Percentiles rank a stretch among this genome's conserved stretches.
phyloP scores from a whole-genome alignment of 2,888 invertebrate species.

The Lapara coniferarum region DNA sequence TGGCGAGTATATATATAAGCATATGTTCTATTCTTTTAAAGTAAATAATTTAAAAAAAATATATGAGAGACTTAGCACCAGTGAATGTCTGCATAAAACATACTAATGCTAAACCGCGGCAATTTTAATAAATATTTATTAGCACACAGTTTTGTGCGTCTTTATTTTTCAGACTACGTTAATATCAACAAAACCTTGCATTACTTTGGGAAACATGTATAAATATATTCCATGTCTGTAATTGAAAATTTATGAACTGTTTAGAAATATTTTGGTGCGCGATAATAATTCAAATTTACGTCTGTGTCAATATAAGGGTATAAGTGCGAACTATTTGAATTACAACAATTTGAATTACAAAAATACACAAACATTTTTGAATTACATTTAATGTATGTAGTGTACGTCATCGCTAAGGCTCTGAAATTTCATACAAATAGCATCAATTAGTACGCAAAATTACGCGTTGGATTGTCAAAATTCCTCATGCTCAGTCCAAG shows the following conservation, averaged over 20 bases:
- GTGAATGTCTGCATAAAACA: conserved; percentile 23
- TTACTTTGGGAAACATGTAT: neutral
- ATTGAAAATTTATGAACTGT: neutral
- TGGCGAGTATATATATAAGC: no score
- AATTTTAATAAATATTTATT: conserved; percentile 20
- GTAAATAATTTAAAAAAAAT: no score
- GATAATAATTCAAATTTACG: conserved; percentile 11
- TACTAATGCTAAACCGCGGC: conserved; percentile 15
- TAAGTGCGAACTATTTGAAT: neutral
- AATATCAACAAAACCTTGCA: neutral
- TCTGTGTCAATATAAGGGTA: neutral
- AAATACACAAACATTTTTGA: no score
- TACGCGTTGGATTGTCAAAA: no score
- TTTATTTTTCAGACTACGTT: conserved; percentile 2
- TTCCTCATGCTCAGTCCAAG: no score
- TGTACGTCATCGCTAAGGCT: no score
- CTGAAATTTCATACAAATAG: no score
- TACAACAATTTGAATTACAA: no score
- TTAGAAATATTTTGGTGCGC: conserved; percentile 9
- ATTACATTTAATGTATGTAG: no score
- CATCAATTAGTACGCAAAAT: no score
- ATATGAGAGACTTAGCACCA: no score
- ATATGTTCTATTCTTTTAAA: no score
- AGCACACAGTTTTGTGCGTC: conserved; percentile 4
- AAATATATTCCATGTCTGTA: conserved; percentile 1